Percentiles rank a stretch among this genome's conserved stretches.
These are phyloP conservation scores for Diloba caeruleocephala DNA, from an alignment of 2,888 invertebrate species.

Conservation along the genomic window DNA sequence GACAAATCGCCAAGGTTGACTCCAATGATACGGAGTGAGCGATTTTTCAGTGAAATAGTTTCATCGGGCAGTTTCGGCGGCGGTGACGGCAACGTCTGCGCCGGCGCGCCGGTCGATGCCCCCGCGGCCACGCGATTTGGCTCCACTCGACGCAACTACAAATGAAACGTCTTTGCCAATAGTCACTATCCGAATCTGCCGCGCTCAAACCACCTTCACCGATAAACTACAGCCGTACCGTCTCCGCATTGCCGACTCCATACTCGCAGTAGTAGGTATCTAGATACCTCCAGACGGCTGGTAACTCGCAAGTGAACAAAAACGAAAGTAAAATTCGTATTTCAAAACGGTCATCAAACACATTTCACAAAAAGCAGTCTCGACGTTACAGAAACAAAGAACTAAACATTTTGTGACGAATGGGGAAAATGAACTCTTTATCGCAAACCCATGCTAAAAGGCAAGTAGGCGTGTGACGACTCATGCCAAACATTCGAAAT, in stretches of 20 bases:
- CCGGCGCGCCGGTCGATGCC: constrained; percentile 86
- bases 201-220: constrained; percentile 45
- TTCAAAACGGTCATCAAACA: constrained; percentile 18
- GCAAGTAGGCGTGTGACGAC: constrained; percentile 75
- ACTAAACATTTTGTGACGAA: constrained; percentile 63
- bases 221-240: constrained; percentile 23
- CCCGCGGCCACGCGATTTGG: constrained; percentile 83
- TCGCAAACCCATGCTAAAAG: constrained; percentile 66
- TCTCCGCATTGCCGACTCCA: constrained; percentile 6
- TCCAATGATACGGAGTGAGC: constrained; percentile 82
- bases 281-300: constrained; percentile 5
- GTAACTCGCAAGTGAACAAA: constrained; percentile 17
- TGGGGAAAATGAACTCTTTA: constrained; percentile 64
- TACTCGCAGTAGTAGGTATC: background rate
- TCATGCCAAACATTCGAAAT: constrained; percentile 74
- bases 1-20: constrained; percentile 87
- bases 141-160: constrained; percentile 74
- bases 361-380: constrained; percentile 30
- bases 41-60: constrained; percentile 88
- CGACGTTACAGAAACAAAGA: constrained; percentile 30
- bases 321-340: constrained; percentile 27
- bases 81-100: constrained; percentile 87
- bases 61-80: constrained; percentile 77
- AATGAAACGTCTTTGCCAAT: constrained; percentile 73
- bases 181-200: constrained; percentile 44